Conservation (phyloP, 2,888 invertebrate genomes). For the Belgica antarctica region DNA sequence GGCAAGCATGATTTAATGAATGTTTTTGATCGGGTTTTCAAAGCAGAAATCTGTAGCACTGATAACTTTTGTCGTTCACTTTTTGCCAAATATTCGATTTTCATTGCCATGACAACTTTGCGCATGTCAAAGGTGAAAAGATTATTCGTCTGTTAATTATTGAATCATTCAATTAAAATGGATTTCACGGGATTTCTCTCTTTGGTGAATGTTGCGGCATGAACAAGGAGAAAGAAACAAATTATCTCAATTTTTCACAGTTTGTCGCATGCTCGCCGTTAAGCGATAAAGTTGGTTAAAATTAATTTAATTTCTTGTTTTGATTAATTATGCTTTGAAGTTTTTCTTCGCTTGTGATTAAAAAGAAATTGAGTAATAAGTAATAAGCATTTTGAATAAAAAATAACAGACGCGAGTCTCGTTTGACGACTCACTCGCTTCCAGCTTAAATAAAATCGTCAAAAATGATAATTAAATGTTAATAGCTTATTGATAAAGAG, state of each 20-base stretch:
- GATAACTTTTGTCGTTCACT: too few relatives aligned
- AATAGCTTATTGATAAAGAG: conserved; percentile 71
- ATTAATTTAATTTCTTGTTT: conserved; percentile 8
- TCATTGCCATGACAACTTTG: too few relatives aligned
- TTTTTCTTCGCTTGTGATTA: neutral
- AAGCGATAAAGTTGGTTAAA: neutral
- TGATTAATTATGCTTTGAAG: conserved; percentile 25
- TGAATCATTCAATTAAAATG: conserved; percentile 7
- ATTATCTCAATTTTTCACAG: too few relatives aligned
- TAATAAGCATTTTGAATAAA: conserved; percentile 16
- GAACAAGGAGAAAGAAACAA: too few relatives aligned
- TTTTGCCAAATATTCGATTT: too few relatives aligned
- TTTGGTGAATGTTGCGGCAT: too few relatives aligned
- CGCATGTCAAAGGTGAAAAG: conserved; percentile 1
- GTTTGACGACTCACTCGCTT: neutral
- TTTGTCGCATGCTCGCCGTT: too few relatives aligned
- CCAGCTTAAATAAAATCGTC: conserved; percentile 39
- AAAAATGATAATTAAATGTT: conserved; percentile 47
- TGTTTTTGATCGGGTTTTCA: too few relatives aligned
- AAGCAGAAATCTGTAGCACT: too few relatives aligned
- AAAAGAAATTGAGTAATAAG: conserved; percentile 4
- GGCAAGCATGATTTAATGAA: too few relatives aligned
- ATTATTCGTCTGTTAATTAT: neutral
- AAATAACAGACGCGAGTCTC: neutral
- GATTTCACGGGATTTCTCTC: too few relatives aligned